Percentiles rank a stretch among this genome's conserved stretches.
Evolutionary conservation across 2,888 invertebrate species (phyloP).

Genomic region (Oxyscelio sp.): DNA sequence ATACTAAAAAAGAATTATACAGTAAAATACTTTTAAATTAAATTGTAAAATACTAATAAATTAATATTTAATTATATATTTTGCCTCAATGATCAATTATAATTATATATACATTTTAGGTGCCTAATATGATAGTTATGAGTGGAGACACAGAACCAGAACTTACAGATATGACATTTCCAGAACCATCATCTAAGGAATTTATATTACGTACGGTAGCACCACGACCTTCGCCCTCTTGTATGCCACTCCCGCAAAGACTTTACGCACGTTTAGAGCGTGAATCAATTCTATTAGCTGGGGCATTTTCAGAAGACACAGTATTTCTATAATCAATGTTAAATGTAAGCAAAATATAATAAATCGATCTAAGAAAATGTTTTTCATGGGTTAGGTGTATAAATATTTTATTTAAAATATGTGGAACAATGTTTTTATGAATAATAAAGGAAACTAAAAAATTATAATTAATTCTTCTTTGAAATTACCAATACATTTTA

Average conservation of each 20-base stretch:
- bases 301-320: slow-evolving; percentile 94
- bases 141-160: slow-evolving; percentile 84
- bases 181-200: slow-evolving; percentile 90
- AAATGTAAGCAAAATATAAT: too few species aligned
- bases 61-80: too few species aligned
- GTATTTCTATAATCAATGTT: slow-evolving; percentile 90
- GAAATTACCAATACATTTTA: too few species aligned
- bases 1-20: too few species aligned
- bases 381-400: background rate
- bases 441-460: too few species aligned
- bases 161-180: slow-evolving; percentile 88
- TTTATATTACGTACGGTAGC: slow-evolving; percentile 91
- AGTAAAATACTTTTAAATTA: too few species aligned
- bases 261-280: slow-evolving; percentile 92
- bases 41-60: too few species aligned
- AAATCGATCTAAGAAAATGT: too few species aligned
- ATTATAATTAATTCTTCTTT: too few species aligned
- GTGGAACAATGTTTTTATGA: background rate
- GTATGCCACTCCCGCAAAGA: slow-evolving; percentile 91
- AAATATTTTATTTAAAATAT: background rate
- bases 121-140: slow-evolving; percentile 89
- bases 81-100: too few species aligned
- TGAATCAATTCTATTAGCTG: slow-evolving; percentile 92
- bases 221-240: slow-evolving; percentile 90
- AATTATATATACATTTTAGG: too few species aligned